Evolutionary conservation across 1,140 invertebrate species (phyloP).

Genomic region (Triops longicaudatus): DNA sequence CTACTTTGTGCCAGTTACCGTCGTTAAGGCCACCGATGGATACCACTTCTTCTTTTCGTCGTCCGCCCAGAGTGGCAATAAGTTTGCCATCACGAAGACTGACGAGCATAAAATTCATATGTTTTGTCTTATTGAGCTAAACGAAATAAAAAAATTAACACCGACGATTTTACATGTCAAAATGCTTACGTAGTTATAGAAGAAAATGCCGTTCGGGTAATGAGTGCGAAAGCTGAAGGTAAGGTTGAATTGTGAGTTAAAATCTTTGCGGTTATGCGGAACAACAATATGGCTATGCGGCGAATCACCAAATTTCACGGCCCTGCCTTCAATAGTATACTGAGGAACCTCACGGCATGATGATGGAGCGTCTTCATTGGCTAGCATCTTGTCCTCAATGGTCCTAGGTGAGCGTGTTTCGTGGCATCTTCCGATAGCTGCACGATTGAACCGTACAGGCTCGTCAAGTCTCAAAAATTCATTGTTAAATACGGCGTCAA

Average conservation of each 20-base stretch:
- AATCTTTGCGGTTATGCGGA: conserved; percentile 51
- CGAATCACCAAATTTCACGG: conserved; percentile 76
- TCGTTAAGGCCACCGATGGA: conserved; percentile 59
- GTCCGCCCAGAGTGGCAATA: conserved; percentile 55
- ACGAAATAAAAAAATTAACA: conserved; percentile 20
- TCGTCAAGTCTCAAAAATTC: conserved; percentile 57
- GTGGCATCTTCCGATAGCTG: conserved; percentile 56
- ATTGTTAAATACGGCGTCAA: conserved; percentile 70
- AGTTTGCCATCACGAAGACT: conserved; percentile 62
- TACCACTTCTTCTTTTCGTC: conserved; percentile 52
- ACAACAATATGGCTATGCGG: conserved; percentile 63
- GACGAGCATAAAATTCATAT: conserved; percentile 61
- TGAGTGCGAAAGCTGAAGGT: conserved; percentile 78
- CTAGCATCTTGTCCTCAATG: conserved; percentile 34
- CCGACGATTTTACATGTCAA: background rate
- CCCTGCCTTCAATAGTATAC: conserved; percentile 65
- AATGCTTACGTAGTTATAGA: conserved; percentile 3
- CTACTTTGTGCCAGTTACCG: conserved; percentile 71
- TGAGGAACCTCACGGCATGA: conserved; percentile 50
- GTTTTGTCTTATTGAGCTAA: conserved; percentile 37
- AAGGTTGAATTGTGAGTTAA: conserved; percentile 61
- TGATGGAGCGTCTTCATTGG: conserved; percentile 26
- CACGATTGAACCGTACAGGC: conserved; percentile 55
- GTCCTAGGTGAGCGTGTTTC: conserved; percentile 35
- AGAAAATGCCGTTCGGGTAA: conserved; percentile 68